Conservation (phyloP, 2,888 invertebrate genomes). For the Podotricha telesiphe region DNA sequence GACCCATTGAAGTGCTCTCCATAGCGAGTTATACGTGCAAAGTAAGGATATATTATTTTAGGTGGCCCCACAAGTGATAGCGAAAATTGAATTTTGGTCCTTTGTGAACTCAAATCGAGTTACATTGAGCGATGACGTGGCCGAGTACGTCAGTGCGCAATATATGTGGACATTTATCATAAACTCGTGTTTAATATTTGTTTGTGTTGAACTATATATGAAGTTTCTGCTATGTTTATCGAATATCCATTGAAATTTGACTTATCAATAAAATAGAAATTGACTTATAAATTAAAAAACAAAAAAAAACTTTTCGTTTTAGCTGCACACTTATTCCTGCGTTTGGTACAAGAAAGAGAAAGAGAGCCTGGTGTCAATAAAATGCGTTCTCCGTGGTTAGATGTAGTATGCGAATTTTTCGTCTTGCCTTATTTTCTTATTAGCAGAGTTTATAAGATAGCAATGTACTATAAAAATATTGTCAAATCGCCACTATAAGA, state of each 20-base stretch:
- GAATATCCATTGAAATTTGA: constrained; percentile 6
- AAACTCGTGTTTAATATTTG: constrained; percentile 31
- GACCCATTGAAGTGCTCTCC: constrained; percentile 35
- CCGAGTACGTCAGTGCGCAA: constrained; percentile 36
- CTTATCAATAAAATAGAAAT: neutral
- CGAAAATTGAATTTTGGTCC: constrained; percentile 44
- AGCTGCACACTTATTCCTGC: too few species aligned
- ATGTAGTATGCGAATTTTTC: too few species aligned
- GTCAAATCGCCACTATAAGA: constrained; percentile 44
- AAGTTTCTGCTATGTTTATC: constrained; percentile 4
- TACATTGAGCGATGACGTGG: constrained; percentile 39
- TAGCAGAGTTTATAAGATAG: neutral
- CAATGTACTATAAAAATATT: neutral
- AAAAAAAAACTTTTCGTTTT: too few species aligned
- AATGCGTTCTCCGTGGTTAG: too few species aligned
- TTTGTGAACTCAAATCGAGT: constrained; percentile 42
- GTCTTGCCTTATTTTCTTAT: too few species aligned
- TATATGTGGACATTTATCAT: constrained; percentile 42
- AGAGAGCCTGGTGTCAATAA: too few species aligned
- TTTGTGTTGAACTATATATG: neutral
- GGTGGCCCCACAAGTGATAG: constrained; percentile 39
- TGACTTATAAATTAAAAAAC: too few species aligned
- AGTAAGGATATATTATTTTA: constrained; percentile 37
- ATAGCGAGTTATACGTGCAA: constrained; percentile 28
- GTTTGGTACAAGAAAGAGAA: too few species aligned